These are phyloP conservation scores for Bombus polaris DNA, from an alignment of 1,140 invertebrate species.

Conservation along the genomic window DNA sequence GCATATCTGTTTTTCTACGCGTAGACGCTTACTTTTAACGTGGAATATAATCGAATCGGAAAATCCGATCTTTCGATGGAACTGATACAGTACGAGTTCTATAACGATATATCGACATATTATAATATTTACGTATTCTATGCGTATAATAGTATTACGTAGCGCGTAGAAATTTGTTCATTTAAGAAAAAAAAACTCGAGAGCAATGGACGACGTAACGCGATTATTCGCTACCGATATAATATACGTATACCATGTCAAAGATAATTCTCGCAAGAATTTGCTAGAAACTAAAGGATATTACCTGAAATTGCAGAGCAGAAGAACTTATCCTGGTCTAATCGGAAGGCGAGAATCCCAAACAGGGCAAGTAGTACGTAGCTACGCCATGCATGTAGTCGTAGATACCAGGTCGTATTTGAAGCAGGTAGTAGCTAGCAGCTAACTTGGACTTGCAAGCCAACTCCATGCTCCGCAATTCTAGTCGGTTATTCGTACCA, in stretches of 20 bases:
- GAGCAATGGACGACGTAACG: background rate
- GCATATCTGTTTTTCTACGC: no score
- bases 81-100: no score
- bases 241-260: background rate
- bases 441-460: background rate
- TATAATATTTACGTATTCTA: no score
- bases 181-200: no score
- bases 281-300: conserved; percentile 13
- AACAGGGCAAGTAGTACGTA: conserved; percentile 20
- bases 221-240: background rate
- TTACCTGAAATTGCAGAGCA: conserved; percentile 21
- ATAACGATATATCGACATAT: no score
- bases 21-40: no score
- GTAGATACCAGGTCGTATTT: conserved; percentile 23
- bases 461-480: background rate
- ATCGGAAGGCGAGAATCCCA: conserved; percentile 32
- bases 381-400: background rate
- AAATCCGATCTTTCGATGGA: no score
- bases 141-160: no score
- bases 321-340: conserved; percentile 37
- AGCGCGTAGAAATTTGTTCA: no score
- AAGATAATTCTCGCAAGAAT: background rate
- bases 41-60: no score
- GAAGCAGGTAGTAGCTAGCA: background rate
- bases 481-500: background rate